Evolutionary conservation across 2,888 invertebrate species (phyloP).

Genomic region (Coremacera marginata): DNA sequence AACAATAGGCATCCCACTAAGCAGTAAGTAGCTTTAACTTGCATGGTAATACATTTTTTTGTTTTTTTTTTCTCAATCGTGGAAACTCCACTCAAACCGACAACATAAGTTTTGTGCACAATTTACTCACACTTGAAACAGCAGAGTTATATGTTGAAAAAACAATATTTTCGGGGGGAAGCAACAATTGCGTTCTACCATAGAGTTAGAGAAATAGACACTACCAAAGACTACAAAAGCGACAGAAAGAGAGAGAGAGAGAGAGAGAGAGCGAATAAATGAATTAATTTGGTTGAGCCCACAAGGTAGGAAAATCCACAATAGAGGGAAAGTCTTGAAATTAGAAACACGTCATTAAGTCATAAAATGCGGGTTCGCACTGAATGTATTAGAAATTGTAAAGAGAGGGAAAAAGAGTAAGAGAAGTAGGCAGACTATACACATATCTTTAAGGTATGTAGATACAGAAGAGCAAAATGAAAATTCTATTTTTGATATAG

Average conservation of each 20-base stretch:
- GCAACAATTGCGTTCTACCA: background rate
- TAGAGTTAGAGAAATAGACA: background rate
- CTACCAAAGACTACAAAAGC: too few relatives aligned
- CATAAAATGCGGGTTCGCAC: conserved; percentile 6
- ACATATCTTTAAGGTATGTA: background rate
- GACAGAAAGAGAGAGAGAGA: background rate
- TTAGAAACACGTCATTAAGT: conserved; percentile 25
- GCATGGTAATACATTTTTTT: too few relatives aligned
- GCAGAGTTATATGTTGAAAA: background rate
- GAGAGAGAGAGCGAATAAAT: background rate
- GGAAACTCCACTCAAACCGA: background rate
- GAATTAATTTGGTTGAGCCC: too few relatives aligned
- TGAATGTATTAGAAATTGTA: background rate
- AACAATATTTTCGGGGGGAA: background rate
- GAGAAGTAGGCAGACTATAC: background rate
- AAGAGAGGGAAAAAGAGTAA: background rate
- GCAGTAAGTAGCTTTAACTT: too few relatives aligned
- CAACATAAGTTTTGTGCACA: background rate
- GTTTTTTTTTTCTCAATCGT: too few relatives aligned
- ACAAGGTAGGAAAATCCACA: background rate
- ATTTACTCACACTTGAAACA: background rate
- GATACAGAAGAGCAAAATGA: background rate
- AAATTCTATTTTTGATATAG: background rate
- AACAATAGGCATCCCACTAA: too few relatives aligned
- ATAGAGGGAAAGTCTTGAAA: background rate